Evolutionary conservation across 2,797 vertebrate species (phyloP), one percentile per base, ranked within the genome.

Genomic region (Enteromius afrohamiltoni): DNA sequence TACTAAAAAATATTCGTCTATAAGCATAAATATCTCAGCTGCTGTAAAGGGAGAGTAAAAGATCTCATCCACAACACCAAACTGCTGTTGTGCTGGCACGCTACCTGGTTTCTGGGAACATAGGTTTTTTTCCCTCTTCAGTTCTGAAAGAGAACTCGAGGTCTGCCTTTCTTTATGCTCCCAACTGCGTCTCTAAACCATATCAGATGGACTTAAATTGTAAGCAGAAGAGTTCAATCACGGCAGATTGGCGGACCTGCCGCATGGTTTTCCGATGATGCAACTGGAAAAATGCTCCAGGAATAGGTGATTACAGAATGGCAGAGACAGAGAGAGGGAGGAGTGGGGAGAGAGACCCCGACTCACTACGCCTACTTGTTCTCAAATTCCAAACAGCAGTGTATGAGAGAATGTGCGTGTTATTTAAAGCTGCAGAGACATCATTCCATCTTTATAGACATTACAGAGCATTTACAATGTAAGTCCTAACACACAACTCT

Each of bases 251-350:
- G 88, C 92, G 85, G 83, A 93, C 92, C 93, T 91, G 88, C 90
- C 5, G 82, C 93, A 88, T 94, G 93, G 89, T 90, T 95, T 93
- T 92, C 92, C 90, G 89, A 93, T 95, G 94, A 95, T 93, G 94
- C 92, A 94, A 94, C 89, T 91, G 94, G 94, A 94, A 95, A 91
- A 94, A 94, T 90, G 89, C 91, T 93, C 94, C 93, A 93, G 92
- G 92, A 95, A 95, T 94, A 95, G 93, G 93, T 94, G 93, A 95
- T 95, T 95, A 94, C 92, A 92, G 92, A 92, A 84, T 31, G 88
- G 45, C 74, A 79, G 86, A 82, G 75, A 83, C 49, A 69, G 80
- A 84, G 84, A 68, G 88, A 81, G 81, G 42, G 60, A 74, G 80
- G 62, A 55, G 42, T 29, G 62, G 74, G 58, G 79, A 80, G 69